Evolutionary conservation across 2,113 vertebrate species (phyloP).

Genomic region (Dicaeum eximium): DNA sequence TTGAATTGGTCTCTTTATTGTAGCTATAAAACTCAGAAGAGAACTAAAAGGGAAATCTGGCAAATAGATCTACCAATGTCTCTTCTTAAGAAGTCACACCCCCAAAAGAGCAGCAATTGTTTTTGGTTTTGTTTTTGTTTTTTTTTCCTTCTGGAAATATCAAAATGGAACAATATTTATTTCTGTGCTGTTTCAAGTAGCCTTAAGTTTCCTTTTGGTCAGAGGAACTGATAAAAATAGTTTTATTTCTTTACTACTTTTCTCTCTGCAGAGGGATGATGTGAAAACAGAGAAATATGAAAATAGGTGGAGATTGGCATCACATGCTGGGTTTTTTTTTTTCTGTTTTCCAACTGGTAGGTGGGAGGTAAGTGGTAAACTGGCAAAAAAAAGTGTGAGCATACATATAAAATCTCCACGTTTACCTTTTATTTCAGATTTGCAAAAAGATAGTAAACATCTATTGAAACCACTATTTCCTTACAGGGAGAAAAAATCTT

Average conservation of each 20-base stretch:
- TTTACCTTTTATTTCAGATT: slow-evolving; percentile 55
- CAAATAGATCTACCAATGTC: not conserved
- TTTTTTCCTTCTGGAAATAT: not conserved
- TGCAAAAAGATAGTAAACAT: slow-evolving; percentile 50
- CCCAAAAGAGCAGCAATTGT: not conserved
- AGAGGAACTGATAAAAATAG: not conserved
- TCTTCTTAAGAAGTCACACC: not conserved
- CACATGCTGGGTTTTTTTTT: not conserved
- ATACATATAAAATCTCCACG: slow-evolving; percentile 10
- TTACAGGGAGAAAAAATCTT: not conserved
- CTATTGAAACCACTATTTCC: not conserved
- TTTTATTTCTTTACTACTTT: not conserved
- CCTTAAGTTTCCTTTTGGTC: not conserved
- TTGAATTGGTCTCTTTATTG: not conserved
- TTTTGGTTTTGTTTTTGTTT: accelerated
- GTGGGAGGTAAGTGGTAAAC: slow-evolving; percentile 62
- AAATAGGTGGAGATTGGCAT: slow-evolving; percentile 37
- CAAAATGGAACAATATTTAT: not conserved
- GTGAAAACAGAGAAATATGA: not conserved
- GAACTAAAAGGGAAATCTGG: not conserved
- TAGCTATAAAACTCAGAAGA: not conserved
- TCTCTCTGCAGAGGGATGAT: not conserved
- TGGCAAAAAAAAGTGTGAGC: slow-evolving; percentile 53
- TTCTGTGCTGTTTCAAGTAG: not conserved
- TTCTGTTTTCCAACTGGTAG: slow-evolving; percentile 50